Base-by-base conservation (phyloP, 2,888 invertebrate genomes). In the Hylaea fasciaria region DNA sequence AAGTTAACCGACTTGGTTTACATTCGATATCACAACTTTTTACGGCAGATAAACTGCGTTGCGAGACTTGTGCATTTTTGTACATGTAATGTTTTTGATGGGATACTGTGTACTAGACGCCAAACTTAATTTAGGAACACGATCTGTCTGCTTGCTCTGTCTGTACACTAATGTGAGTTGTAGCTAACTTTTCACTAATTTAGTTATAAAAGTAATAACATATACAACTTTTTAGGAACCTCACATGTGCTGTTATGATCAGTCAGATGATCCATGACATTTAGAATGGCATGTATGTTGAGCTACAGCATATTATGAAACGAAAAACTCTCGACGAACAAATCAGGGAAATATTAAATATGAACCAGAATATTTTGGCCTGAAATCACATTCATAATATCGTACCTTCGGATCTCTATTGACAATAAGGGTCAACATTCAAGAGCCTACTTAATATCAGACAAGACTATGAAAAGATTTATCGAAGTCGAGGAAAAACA, bases 401-500 rank as follows among this genome's bases (percentile, higher is more conserved):
- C 50, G 35, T 62, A 62, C 53, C 47, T 52, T 60, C 49, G 29
- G 29, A 16, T 47, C 51, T 55, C 48, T 56, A 62, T 67, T 57
- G 61, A 64, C 60, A 62, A 65, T 61, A 47, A 64, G 62, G 64
- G 57, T 65, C 57, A 60, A 58, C 53, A 59, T 62, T 62, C 47
- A 62, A 62, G 53, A 62, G 55, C 59, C 56, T 60, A 62, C 60
- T 57, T 65, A 64, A 62, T 62, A 60, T 59, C 57, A 60, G 64
- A 61, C 58, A 48, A 64, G 65, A 53, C 58, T 63, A 59, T 67
- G 57, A 63, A 67, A 66, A 63, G 65, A 64, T 69, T 69, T 65
- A 77, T 73, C 62, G 70, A 73, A 72, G 64, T 64, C 52, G 64
- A 73, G 71, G 70, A 72, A 76, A 75, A 74, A 73, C 72, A 74